A percentile compares a stretch with the other conserved stretches of the same genome.
Evolutionary conservation across 2,113 vertebrate species (phyloP).

Genomic region (Apodemus sylvaticus): DNA sequence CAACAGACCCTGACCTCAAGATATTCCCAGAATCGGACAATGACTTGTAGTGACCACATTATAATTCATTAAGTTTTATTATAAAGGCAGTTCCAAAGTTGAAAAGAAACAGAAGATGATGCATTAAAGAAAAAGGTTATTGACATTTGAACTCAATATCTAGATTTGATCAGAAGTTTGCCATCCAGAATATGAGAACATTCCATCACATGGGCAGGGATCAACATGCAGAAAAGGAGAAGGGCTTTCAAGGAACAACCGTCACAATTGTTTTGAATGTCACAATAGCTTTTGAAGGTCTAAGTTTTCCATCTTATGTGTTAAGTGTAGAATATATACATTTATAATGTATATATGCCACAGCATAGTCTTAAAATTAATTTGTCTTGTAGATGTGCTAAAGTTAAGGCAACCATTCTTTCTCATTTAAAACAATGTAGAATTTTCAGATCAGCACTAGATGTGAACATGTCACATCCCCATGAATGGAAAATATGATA

Average conservation of each 20-base stretch:
- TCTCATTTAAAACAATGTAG: neutral
- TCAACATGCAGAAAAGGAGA: neutral
- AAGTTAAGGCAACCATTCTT: neutral
- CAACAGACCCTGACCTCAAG: neutral
- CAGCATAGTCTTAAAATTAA: neutral
- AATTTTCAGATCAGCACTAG: neutral
- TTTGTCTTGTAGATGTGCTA: neutral
- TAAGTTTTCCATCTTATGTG: slow-evolving; percentile 2
- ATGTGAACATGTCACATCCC: neutral
- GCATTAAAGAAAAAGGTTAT: neutral
- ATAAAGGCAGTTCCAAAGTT: slow-evolving; percentile 9
- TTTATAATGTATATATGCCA: neutral
- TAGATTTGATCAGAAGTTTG: neutral
- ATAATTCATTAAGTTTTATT: neutral
- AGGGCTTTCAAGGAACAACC: neutral
- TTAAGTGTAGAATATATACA: neutral
- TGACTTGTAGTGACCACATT: neutral
- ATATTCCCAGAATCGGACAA: neutral
- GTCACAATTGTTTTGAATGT: neutral
- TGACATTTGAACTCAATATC: neutral
- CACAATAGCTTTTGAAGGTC: neutral
- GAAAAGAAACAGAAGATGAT: neutral
- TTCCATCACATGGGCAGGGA: neutral
- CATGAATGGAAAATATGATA: neutral
- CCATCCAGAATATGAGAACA: neutral